Evolutionary conservation across 1,140 invertebrate species (phyloP), one percentile per base, ranked within the genome.

Genomic region (Daktulosphaira vitifoliae): DNA sequence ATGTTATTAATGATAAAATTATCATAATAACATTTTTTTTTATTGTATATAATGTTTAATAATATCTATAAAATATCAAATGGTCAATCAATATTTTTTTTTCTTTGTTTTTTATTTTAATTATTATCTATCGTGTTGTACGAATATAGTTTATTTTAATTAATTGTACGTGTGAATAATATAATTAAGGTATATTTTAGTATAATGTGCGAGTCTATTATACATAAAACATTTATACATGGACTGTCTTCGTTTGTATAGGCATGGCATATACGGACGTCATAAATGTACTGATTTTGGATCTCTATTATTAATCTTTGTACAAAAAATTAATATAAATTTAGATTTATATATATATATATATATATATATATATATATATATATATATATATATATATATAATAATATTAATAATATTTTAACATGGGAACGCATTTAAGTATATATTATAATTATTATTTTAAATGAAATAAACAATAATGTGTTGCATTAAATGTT

Each of bases 271-370:
- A 44, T 29, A 3, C 44, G 49, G 49, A 51, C 49, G 56, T 62
- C 11, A 33, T 6, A 48, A 33, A 48, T 48, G 56, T 62, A 62
- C 56, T 62, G 56, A 62, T 46, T 62, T 62, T 18, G 56, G 56
- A 62, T 62, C 42, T 62, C 56, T 48, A 46, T 33, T 6, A 44
- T 46, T 62, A n/a, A 48, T 13, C 23, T 29, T 16, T 48, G 42
- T 62, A 48, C 42, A 59, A 59, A 33, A 33, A 33, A 33, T 33
- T 33, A 33, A 33, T 33, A 33, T 6, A 33, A n/a, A n/a, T n/a
- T n/a, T n/a, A n/a, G n/a, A n/a, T n/a, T n/a, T n/a, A n/a, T n/a
- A n/a, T n/a, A n/a, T n/a, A n/a, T n/a, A n/a, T n/a, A n/a, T n/a
- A n/a, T n/a, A n/a, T n/a, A n/a, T n/a, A n/a, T n/a, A n/a, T n/a